Evolutionary conservation across 2,888 invertebrate genomes (phyloP).

Genomic region (Macaria notata): DNA sequence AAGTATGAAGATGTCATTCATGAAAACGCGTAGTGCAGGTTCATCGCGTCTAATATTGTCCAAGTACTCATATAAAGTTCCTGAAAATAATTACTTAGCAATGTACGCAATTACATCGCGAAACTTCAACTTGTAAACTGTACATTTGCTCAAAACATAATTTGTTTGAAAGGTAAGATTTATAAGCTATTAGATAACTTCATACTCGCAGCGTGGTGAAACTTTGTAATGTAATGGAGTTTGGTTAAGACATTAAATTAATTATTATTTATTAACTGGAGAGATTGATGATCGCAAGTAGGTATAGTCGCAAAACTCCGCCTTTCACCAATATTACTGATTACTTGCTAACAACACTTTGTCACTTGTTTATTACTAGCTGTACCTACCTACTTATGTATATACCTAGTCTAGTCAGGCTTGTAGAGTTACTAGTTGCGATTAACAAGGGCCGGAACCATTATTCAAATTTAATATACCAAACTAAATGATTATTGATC

Average conservation of each 20-base stretch:
- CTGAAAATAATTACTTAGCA: background rate
- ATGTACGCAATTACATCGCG: background rate
- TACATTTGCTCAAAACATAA: slow-evolving; percentile 20
- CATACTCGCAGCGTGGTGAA: slow-evolving; percentile 29
- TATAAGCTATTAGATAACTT: slow-evolving; percentile 27
- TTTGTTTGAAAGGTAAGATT: slow-evolving; percentile 27
- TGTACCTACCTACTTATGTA: no score
- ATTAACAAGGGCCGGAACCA: no score
- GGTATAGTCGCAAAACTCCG: slow-evolving; percentile 24
- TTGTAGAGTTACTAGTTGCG: no score
- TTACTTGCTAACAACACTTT: slow-evolving; percentile 11
- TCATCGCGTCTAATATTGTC: no score
- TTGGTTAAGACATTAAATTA: slow-evolving; percentile 54
- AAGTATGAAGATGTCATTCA: no score
- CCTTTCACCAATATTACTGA: slow-evolving; percentile 30
- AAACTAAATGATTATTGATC: no score
- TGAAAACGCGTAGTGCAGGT: no score
- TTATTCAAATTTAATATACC: no score
- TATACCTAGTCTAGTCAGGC: no score
- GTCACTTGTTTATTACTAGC: background rate
- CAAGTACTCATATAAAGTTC: no score
- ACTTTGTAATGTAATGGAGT: slow-evolving; percentile 52
- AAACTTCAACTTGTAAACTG: slow-evolving; percentile 7
- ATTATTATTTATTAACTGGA: slow-evolving; percentile 38
- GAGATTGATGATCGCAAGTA: slow-evolving; percentile 34